Base-by-base conservation (phyloP, 2,797 vertebrate genomes). In the Parotocinclus haroldoi region DNA sequence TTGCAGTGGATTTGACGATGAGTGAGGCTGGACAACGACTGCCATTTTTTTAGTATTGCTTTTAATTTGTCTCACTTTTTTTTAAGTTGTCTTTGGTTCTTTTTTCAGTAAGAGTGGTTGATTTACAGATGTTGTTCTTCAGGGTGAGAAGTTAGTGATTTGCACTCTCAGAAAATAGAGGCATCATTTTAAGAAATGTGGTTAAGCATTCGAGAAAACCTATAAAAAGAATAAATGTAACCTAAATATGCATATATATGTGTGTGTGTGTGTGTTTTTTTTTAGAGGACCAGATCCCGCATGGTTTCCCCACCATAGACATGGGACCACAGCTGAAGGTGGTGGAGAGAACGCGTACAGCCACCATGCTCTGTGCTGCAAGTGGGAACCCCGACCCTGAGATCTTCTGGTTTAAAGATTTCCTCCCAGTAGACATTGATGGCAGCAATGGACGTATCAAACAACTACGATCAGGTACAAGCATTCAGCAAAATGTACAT, bases 251-350 rank as follows among this genome's bases (percentile, higher is more conserved):
- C 52, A 9, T 58, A 17, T 55, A 40, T 53, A 46, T 69, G 27
- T 46, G 38, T 72, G 0, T 51, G 14, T 69, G 38, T 51, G 7
- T 58, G 10, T 78, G 18, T 72, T 42, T 76, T 11, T 74, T 52
- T 81, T 36, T 90, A 97, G 96, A 97, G 82, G 93, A 95, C 76
- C 95, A 97, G 87, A 87, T 98, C 74, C 95, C 96, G 1, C 87
- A 91, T 6, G 96, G 96, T 1, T 98, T 98, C 79, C 96, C 96
- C 0, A 90, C 87, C 81, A 99, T 99, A 12, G 96, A 98, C 83
- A 99, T 99, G 96, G 95, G 95, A 9, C 96, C 96, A 0, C 96
- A 99, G 88, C 89, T 99, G 77, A 99, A 98, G 80, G 96, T 98
- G 58, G 96, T 99, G 65, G 96, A 98, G 80, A 91, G 91, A 78